Conservation (phyloP, 2,888 invertebrate species). For the Dryadula phaetusa region DNA sequence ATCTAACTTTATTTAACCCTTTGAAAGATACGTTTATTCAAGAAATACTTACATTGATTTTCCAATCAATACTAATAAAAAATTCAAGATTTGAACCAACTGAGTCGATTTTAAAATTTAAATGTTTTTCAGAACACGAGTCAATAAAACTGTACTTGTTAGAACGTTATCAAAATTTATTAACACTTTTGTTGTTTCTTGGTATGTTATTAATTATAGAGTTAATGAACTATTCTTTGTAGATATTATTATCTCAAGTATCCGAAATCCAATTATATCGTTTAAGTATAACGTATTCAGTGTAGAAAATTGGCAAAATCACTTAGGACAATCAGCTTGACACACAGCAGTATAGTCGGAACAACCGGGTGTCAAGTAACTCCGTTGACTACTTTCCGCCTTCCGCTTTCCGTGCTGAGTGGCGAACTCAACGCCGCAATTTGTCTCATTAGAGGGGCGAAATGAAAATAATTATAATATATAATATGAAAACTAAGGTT, state of each 20-base stretch:
- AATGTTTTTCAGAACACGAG: slow-evolving; percentile 14
- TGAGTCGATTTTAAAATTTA: slow-evolving; percentile 27
- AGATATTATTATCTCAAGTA: background rate
- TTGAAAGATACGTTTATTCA: background rate
- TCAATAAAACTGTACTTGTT: slow-evolving; percentile 18
- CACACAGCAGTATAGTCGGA: too few relatives aligned
- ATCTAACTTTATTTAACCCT: background rate
- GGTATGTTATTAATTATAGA: background rate
- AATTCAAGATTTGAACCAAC: slow-evolving; percentile 21
- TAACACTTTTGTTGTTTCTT: background rate
- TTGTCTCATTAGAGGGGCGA: too few relatives aligned
- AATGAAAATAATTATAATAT: too few relatives aligned
- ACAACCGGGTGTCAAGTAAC: too few relatives aligned
- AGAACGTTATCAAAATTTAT: slow-evolving; percentile 16
- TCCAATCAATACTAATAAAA: slow-evolving; percentile 22
- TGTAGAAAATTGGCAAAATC: background rate
- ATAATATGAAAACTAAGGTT: too few relatives aligned
- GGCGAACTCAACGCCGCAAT: too few relatives aligned
- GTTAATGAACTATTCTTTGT: background rate
- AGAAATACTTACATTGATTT: slow-evolving; percentile 1
- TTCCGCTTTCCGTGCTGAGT: too few relatives aligned
- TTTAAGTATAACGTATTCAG: background rate
- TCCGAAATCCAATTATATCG: background rate
- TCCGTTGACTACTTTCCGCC: too few relatives aligned
- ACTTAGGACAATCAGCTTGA: too few relatives aligned